Conservation (phyloP, 1,140 invertebrate species). For the Planococcus citri region DNA sequence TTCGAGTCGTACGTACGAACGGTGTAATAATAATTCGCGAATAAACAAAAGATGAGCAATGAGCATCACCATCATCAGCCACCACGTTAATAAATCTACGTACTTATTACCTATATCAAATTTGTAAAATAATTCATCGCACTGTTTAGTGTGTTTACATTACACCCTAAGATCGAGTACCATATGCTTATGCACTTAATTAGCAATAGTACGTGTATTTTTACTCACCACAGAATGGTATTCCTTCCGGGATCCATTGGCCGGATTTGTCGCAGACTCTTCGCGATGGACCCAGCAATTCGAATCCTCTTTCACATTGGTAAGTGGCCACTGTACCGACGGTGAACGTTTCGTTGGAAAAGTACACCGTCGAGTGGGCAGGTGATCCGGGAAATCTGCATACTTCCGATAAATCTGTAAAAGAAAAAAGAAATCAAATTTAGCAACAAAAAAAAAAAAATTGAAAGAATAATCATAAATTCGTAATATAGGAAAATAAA, state of each 20-base stretch:
- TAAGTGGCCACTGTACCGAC: slow-evolving; percentile 69
- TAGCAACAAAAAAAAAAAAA: not conserved
- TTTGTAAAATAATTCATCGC: too few species aligned
- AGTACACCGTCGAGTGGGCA: slow-evolving; percentile 67
- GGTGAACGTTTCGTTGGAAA: slow-evolving; percentile 52
- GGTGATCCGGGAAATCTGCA: slow-evolving; percentile 88
- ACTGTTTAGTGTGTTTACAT: not conserved
- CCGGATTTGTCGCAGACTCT: slow-evolving; percentile 61
- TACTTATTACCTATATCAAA: too few species aligned
- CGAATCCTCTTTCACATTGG: slow-evolving; percentile 78
- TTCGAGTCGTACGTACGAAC: not conserved
- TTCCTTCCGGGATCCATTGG: slow-evolving; percentile 77
- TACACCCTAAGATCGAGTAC: too few species aligned
- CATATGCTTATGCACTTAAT: too few species aligned
- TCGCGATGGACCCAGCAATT: slow-evolving; percentile 70
- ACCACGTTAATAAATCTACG: too few species aligned
- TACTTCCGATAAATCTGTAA: slow-evolving; percentile 11
- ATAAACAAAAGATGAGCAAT: too few species aligned
- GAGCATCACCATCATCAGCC: too few species aligned
- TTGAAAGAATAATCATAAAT: too few species aligned
- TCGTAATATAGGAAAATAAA: too few species aligned
- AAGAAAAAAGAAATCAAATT: not conserved
- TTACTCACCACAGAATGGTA: slow-evolving; percentile 86
- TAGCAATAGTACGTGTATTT: too few species aligned
- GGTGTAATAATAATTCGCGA: too few species aligned